Conservation (phyloP, 2,888 invertebrate genomes). For the Euclidia mi region DNA sequence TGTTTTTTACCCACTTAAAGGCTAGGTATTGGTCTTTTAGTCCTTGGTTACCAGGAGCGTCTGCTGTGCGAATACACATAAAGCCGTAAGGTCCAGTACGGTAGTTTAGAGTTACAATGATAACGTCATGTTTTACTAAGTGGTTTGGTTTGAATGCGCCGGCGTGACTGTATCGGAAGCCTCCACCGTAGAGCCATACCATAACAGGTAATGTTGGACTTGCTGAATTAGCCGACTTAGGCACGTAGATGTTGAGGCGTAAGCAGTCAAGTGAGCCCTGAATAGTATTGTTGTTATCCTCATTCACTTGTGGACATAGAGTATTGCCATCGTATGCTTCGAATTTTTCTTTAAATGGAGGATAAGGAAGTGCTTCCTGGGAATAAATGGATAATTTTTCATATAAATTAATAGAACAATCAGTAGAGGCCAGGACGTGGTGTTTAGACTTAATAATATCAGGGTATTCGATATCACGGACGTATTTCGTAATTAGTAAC, state of each 20-base stretch:
- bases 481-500: too few species aligned
- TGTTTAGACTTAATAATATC: too few species aligned
- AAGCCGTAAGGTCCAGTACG: slow-evolving; percentile 54
- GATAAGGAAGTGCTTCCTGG: slow-evolving; percentile 7
- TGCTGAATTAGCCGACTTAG: background rate
- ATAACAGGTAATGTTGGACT: slow-evolving; percentile 18
- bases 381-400: background rate
- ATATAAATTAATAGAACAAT: background rate
- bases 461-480: too few species aligned
- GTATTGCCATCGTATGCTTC: slow-evolving; percentile 21
- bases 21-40: slow-evolving; percentile 55
- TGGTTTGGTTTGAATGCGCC: slow-evolving; percentile 16
- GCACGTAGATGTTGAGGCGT: slow-evolving; percentile 22
- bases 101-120: slow-evolving; percentile 54
- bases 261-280: slow-evolving; percentile 21
- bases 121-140: slow-evolving; percentile 46
- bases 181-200: slow-evolving; percentile 21
- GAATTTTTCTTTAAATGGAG: slow-evolving; percentile 14
- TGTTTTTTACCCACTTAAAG: slow-evolving; percentile 53
- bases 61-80: slow-evolving; percentile 50
- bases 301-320: slow-evolving; percentile 23
- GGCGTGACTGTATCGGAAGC: slow-evolving; percentile 3
- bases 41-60: slow-evolving; percentile 55
- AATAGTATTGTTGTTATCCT: background rate
- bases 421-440: too few species aligned